Base-by-base conservation (phyloP, 2,888 invertebrate species). In the Itoplectis maculator region DNA sequence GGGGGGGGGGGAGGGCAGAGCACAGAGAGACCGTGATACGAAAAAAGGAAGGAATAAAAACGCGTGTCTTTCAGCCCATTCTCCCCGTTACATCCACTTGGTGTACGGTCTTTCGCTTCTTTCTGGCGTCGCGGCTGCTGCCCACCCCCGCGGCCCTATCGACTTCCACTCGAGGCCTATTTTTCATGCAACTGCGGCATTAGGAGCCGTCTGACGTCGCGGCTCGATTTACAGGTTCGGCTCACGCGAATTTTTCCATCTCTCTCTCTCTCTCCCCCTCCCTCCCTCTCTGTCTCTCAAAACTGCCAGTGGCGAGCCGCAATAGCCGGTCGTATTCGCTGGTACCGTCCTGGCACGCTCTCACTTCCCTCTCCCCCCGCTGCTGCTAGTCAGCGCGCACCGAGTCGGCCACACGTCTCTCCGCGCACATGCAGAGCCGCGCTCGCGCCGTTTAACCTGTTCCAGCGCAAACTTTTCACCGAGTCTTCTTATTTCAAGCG, bases 151-250 rank as follows among this genome's bases (percentile, higher is more conserved):
- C 4, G 11, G 15, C 47, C 15, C 47, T 59, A 65, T 79, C 63
- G 61, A 74, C 82, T 51, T 45, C 73, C 76, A 61, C 78, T 78
- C 23, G 70, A 65, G 47, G 29, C 42, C 47, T 74, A 80, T 76
- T 78, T 80, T 81, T 80, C 78, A 83, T 84, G 72, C 72, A 79
- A 78, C 80, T 78, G 56, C 75, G 72, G 82, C 66, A 84, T 84
- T 79, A 82, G 61, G 54, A 69, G 66, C 49, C 76, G 66, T 73
- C 40, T 74, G 66, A 78, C 83, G 77, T 80, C 72, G 42, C 29
- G 56, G 75, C 82, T 75, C 84, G 86, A 82, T 87, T 84, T 85
- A 80, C 74, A 81, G 76, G 59, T 65, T 75, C 61, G 40, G 54
- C 66, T 72, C 86, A 87, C 85, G 84, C 81, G 81, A 86, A 83